Conservation (phyloP, 53 echinoderm and acorn worm species). For the Paracentrotus lividus region DNA sequence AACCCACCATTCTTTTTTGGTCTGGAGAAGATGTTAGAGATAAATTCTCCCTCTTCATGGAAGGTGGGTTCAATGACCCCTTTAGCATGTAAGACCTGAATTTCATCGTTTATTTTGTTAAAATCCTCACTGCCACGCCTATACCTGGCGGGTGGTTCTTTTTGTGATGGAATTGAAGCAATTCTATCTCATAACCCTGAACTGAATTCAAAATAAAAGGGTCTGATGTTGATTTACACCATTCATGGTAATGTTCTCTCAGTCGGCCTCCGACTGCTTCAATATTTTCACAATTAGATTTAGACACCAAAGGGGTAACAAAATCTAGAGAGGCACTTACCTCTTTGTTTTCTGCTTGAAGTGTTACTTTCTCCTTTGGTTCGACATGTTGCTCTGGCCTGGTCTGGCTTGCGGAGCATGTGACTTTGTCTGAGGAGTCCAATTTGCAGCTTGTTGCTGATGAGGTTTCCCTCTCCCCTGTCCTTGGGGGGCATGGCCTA, state of each 20-base stretch:
- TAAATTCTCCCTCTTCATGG: not conserved
- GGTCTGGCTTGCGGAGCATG: no score
- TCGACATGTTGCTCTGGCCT: no score
- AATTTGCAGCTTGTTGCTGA: no score
- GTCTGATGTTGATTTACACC: slow-evolving; percentile 15
- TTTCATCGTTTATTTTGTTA: slow-evolving; percentile 49
- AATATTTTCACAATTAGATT: no score
- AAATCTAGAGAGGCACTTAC: no score
- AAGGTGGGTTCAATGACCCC: slow-evolving; percentile 66
- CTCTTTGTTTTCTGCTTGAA: no score
- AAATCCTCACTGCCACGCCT: slow-evolving; percentile 45
- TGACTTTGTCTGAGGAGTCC: no score
- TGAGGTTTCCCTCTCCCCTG: no score
- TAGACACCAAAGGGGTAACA: no score
- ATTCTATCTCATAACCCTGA: slow-evolving; percentile 6
- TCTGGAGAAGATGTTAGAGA: not conserved
- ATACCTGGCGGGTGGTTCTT: slow-evolving; percentile 22
- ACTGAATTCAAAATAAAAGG: not conserved
- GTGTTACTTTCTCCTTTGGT: no score
- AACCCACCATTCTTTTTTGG: not conserved
- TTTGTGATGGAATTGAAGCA: not conserved
- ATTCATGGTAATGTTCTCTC: slow-evolving; percentile 16
- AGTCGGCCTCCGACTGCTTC: not conserved
- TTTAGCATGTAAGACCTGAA: slow-evolving; percentile 16
- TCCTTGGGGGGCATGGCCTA: no score